Conservation (phyloP, 2,797 vertebrate genomes). For the Mormyrops attenuatus region DNA sequence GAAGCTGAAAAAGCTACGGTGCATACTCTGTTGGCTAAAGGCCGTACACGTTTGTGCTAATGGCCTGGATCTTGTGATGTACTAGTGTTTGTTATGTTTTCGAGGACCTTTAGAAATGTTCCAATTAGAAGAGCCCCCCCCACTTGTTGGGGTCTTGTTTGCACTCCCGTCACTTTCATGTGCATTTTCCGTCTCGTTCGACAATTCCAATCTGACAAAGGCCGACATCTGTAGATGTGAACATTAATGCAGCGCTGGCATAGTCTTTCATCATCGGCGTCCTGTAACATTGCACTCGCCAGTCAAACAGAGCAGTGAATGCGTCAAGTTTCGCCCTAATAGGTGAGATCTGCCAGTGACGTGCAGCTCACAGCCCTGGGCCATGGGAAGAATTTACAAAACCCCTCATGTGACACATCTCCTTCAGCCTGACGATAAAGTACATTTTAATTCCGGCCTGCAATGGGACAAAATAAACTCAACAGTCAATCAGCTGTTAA, state of each 20-base stretch:
- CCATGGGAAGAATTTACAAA: neutral
- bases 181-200: neutral
- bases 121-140: neutral
- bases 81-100: neutral
- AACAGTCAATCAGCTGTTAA: constrained; percentile 4
- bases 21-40: neutral
- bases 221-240: neutral
- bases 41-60: neutral
- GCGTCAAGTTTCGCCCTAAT: neutral
- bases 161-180: neutral
- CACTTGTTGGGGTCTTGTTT: neutral
- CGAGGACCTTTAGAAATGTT: neutral
- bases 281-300: neutral
- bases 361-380: neutral
- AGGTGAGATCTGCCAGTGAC: neutral
- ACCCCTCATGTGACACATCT: neutral
- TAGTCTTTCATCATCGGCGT: neutral
- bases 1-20: neutral
- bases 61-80: neutral
- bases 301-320: neutral
- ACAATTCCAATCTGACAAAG: neutral
- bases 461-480: neutral
- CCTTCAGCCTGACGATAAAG: neutral
- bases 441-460: neutral
- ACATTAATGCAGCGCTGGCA: neutral